These are phyloP conservation scores for Euzophera pinguis DNA, from an alignment of 2,888 invertebrate species.

Conservation along the genomic window DNA sequence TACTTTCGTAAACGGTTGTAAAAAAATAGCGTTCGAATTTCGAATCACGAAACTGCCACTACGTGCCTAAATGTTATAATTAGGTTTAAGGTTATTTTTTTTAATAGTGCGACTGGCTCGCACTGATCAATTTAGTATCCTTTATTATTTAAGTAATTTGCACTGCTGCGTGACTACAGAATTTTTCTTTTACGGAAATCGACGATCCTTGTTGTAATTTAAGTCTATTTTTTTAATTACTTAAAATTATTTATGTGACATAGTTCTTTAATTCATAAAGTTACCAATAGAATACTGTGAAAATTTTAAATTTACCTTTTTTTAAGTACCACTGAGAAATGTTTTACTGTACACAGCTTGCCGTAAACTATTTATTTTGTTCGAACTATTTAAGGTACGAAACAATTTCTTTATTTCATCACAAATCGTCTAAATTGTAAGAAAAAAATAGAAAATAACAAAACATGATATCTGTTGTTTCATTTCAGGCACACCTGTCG, in stretches of 20 bases:
- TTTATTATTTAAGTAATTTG: constrained; percentile 28
- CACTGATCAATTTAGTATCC: constrained; percentile 46
- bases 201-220: constrained; percentile 42
- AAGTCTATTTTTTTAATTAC: constrained; percentile 60
- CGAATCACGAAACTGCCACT: constrained; percentile 69
- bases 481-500: constrained; percentile 24
- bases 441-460: constrained; percentile 68
- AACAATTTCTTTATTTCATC: constrained; percentile 43
- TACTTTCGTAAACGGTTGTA: constrained; percentile 59
- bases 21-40: constrained; percentile 41
- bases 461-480: constrained; percentile 37
- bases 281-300: constrained; percentile 71
- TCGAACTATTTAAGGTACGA: constrained; percentile 58
- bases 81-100: constrained; percentile 35
- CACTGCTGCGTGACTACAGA: constrained; percentile 29
- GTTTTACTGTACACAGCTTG: constrained; percentile 50
- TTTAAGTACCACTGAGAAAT: constrained; percentile 29
- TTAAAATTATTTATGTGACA: constrained; percentile 72
- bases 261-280: constrained; percentile 63
- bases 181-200: constrained; percentile 25
- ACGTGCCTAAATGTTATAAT: constrained; percentile 71
- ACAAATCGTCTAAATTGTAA: constrained; percentile 66
- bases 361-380: constrained; percentile 70
- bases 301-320: constrained; percentile 5
- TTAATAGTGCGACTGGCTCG: constrained; percentile 67